Evolutionary conservation across 2,797 vertebrate species (phyloP), one percentile per base, ranked within the genome.

Genomic region (Dendrocincla fuliginosa): DNA sequence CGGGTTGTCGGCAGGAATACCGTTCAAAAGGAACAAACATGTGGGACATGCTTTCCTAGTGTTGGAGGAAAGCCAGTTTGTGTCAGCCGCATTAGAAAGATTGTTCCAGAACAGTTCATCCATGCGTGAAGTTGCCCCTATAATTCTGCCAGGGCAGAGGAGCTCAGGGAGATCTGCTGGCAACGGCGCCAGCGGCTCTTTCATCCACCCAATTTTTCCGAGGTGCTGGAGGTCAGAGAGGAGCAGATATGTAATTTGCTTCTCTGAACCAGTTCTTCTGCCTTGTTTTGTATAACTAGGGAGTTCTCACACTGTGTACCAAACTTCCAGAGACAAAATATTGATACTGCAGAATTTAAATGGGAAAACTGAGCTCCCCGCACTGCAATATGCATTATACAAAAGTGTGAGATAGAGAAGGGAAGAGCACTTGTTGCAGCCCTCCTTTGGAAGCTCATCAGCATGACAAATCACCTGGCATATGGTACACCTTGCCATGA

Each of bases 191-290:
- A 1, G 57, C 2, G 15, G 76, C 78, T 82, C 57, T 71, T 49
- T 8, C 59, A 49, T 73, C 61, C 65, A 30, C 81, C 84, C 44
- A 5, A 2, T 93, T 81, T 68, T 73, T 41, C 33, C 0, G 0
- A 83, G 81, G 69, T 84, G n/a, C 88, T 64, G 75, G 47, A 84
- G 90, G 68, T 91, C 83, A 74, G 83, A 32, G 65, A 70, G 74
- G 47, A 71, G 70, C 1, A 0, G 24, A 20, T 63, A 0, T 1
- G 22, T 64, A 82, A 84, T 87, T 73, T 67, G 39, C 63, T 90
- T 79, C n/a, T 44, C 64, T 61, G 74, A 90, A 57, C 30, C 30
- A 8, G 28, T 93, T 84, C 32, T 84, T 55, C 63, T 90, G 65
- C 75, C 35, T 55, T 44, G n/a, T 24, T 94, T 61, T 49, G 59